Percentiles rank a stretch among this genome's conserved stretches.
Evolutionary conservation across 2,888 invertebrate species (phyloP).

Genomic region (Platyscelio sp.): DNA sequence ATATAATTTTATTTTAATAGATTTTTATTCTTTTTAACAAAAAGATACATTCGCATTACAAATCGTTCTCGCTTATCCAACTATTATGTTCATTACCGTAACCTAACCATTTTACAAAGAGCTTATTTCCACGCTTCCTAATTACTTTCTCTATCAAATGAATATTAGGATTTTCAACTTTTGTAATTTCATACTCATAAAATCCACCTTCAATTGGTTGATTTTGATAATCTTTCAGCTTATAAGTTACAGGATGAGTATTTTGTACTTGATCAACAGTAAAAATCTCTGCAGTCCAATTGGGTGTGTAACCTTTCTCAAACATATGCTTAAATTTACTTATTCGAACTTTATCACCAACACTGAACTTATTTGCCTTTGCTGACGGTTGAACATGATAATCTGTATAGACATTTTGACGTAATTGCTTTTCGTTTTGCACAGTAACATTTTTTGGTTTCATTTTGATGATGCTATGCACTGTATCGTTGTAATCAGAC

Average conservation of each 20-base stretch:
- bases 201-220: not conserved
- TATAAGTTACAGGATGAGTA: not conserved
- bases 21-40: not conserved
- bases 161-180: not conserved
- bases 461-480: conserved; percentile 33
- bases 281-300: conserved; percentile 14
- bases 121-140: not conserved
- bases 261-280: not conserved
- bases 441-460: conserved; percentile 41
- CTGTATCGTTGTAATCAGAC: conserved; percentile 68
- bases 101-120: not conserved
- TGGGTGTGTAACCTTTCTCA: conserved; percentile 1
- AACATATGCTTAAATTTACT: conserved; percentile 24
- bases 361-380: not conserved
- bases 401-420: not conserved
- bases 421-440: conserved; percentile 28
- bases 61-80: conserved; percentile 5
- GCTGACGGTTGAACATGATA: not conserved
- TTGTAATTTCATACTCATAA: conserved; percentile 25
- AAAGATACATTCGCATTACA: not conserved
- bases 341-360: not conserved
- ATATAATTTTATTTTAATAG: not conserved
- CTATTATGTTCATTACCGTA: not conserved
- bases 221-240: conserved; percentile 21
- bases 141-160: conserved; percentile 14